These are phyloP conservation scores for Cololabis saira DNA, from an alignment of 2,113 vertebrate species.

Conservation along the genomic window DNA sequence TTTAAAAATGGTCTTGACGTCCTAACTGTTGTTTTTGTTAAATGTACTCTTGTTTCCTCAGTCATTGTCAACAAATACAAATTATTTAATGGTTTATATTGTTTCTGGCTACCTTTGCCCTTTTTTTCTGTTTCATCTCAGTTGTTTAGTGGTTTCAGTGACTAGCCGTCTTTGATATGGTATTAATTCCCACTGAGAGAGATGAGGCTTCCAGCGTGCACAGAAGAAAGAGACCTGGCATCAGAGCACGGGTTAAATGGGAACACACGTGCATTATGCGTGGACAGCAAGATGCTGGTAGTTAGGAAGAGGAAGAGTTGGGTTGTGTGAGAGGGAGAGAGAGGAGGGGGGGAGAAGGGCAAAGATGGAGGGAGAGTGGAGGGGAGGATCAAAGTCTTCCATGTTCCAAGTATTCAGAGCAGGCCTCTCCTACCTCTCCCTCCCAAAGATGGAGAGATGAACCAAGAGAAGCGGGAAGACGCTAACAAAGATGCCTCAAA, in stretches of 20 bases:
- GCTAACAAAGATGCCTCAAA: conserved; percentile 32
- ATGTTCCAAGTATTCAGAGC: conserved; percentile 60
- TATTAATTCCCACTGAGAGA: not conserved
- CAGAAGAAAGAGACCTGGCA: conserved; percentile 2
- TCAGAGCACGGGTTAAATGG: not conserved
- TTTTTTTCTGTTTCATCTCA: not conserved
- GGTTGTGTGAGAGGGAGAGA: conserved; percentile 10
- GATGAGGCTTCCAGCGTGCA: not conserved
- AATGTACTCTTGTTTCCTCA: too few species aligned
- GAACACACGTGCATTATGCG: not conserved
- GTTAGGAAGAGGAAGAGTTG: conserved; percentile 3
- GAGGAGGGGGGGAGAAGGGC: too few species aligned
- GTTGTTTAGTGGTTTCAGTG: too few species aligned
- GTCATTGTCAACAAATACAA: too few species aligned
- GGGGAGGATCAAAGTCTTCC: conserved; percentile 50
- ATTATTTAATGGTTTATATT: too few species aligned
- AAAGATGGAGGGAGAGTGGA: conserved; percentile 9
- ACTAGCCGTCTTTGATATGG: conserved; percentile 7
- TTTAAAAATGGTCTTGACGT: too few species aligned
- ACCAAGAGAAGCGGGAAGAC: conserved; percentile 12
- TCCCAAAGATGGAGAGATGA: conserved; percentile 51
- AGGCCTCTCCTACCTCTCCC: conserved; percentile 27
- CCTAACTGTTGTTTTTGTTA: too few species aligned
- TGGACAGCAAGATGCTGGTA: conserved; percentile 16
- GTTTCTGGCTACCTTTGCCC: too few species aligned